Conservation (phyloP, 1,140 invertebrate species). For the Scaptodrosophila lebanonensis region DNA sequence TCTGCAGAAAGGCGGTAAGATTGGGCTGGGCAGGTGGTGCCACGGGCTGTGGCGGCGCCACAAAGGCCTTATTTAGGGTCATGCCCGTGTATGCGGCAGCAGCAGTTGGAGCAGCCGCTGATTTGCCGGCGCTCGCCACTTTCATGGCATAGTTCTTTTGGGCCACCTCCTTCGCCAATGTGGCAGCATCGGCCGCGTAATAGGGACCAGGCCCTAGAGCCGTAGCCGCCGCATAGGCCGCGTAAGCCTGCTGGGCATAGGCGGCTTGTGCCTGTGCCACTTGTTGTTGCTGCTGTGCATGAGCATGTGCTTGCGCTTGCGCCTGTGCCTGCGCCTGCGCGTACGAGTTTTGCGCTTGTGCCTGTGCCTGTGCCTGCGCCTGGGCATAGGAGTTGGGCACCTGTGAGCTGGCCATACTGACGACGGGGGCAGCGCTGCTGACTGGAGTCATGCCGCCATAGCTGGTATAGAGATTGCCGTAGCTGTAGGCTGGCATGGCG, state of each 20-base stretch:
- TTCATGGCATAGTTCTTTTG: constrained; percentile 87
- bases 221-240: constrained; percentile 65
- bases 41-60: constrained; percentile 64
- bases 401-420: constrained; percentile 29
- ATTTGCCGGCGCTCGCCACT: constrained; percentile 77
- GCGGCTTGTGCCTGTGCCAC: constrained; percentile 37
- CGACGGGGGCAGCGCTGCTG: constrained; percentile 36
- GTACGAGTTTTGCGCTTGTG: constrained; percentile 31
- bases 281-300: constrained; percentile 1
- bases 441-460: constrained; percentile 2
- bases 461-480: constrained; percentile 43
- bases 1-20: constrained; percentile 37
- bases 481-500: constrained; percentile 50
- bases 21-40: constrained; percentile 29
- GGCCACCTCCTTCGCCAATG: constrained; percentile 85
- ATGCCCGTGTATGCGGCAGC: constrained; percentile 88
- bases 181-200: constrained; percentile 79
- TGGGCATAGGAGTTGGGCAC: constrained; percentile 37
- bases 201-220: constrained; percentile 55
- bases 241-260: constrained; percentile 76
- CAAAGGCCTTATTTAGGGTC: constrained; percentile 81
- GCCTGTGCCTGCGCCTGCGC: constrained; percentile 38
- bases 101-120: constrained; percentile 28
- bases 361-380: constrained; percentile 67
- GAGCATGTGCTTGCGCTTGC: constrained; percentile 36